phyloP scores from a whole-genome alignment of 2,888 invertebrate species.

The Drosophila picticornis region DNA sequence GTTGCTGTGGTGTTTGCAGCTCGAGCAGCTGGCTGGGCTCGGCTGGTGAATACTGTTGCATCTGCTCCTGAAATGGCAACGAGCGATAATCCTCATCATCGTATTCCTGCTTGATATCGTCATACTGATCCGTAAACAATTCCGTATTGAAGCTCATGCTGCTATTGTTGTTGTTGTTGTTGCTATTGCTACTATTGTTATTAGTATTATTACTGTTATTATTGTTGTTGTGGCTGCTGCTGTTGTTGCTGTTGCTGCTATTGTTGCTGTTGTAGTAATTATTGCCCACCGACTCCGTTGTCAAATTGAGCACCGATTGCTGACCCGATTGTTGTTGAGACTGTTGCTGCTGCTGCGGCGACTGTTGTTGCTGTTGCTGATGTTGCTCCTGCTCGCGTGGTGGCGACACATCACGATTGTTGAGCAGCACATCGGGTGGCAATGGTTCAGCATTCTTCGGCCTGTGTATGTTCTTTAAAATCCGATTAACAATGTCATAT shows the following conservation, averaged over 20 bases:
- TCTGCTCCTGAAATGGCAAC: conserved; percentile 63
- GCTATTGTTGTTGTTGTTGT: conserved; percentile 44
- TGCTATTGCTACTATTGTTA: conserved; percentile 36
- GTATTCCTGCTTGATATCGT: conserved; percentile 74
- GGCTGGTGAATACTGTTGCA: conserved; percentile 69
- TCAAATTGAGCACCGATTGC: conserved; percentile 37
- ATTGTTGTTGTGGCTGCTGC: conserved; percentile 34
- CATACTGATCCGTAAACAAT: conserved; percentile 78
- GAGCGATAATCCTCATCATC: conserved; percentile 76
- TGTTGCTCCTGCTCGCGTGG: conserved; percentile 61
- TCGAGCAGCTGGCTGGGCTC: conserved; percentile 72
- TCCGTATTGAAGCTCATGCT: conserved; percentile 74
- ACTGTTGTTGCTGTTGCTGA: conserved; percentile 27
- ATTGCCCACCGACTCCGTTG: conserved; percentile 41
- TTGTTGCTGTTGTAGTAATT: conserved; percentile 53
- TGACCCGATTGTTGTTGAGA: conserved; percentile 33
- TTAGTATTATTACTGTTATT: conserved; percentile 28
- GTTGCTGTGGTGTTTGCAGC: conserved; percentile 75
- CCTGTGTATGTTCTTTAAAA: conserved; percentile 79
- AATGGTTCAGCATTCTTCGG: conserved; percentile 82
- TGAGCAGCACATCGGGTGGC: conserved; percentile 76
- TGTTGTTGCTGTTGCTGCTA: conserved; percentile 34
- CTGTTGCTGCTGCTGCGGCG: conserved; percentile 22
- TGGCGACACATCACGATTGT: conserved; percentile 81
- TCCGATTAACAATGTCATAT: conserved; percentile 76